A percentile compares a stretch with the other conserved stretches of the same genome.
Conservation (phyloP, 2,113 vertebrate genomes). For the Rhea americana region DNA sequence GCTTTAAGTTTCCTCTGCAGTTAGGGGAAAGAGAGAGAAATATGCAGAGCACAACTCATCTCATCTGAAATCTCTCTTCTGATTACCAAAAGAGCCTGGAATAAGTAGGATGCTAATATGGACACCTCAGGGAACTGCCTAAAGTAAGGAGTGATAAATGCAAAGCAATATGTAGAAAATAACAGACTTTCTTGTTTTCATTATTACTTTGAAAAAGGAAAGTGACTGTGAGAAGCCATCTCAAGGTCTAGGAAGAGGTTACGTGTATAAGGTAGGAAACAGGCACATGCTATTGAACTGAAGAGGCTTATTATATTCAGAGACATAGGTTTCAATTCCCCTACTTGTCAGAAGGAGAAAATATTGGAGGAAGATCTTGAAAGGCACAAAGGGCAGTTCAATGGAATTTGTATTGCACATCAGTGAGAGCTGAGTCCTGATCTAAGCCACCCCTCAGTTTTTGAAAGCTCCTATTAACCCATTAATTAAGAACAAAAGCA, state of each 20-base stretch:
- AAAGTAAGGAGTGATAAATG: neutral
- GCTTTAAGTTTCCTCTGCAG: neutral
- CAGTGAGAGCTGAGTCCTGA: neutral
- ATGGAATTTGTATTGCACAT: neutral
- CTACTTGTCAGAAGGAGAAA: neutral
- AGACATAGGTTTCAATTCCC: neutral
- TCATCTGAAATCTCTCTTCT: neutral
- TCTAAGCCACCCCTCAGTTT: neutral
- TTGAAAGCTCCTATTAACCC: neutral
- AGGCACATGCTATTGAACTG: fast-evolving
- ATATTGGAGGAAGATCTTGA: neutral
- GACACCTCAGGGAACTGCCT: constrained; percentile 1
- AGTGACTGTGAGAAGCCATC: neutral
- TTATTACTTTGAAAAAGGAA: neutral
- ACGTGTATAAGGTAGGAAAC: neutral
- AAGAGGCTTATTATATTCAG: neutral
- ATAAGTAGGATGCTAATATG: neutral
- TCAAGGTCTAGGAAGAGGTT: neutral
- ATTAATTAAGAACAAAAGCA: neutral
- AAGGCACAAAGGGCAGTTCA: neutral
- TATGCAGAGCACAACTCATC: neutral
- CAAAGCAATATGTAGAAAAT: neutral
- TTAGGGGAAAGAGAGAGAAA: neutral
- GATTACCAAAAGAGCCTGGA: neutral
- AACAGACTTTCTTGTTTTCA: neutral